Base-by-base conservation (phyloP, 2,113 vertebrate genomes). In the Sphyrna mokarran region DNA sequence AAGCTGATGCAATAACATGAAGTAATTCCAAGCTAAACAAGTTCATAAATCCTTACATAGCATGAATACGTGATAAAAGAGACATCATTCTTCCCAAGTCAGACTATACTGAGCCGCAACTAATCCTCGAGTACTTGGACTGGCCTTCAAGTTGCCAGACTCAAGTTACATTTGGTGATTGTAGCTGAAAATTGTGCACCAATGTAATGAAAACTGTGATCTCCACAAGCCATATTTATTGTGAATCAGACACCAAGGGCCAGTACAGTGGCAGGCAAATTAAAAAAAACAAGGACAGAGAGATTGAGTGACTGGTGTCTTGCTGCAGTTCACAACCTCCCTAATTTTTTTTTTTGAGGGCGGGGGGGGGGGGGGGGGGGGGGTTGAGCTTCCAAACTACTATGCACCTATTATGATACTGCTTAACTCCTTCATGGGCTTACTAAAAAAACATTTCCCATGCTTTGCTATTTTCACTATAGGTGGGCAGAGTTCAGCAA, bases 1-100 rank as follows among this genome's bases (percentile, higher is more conserved):
- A 91, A 9, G 14, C 63, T 37, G 33, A 66, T 18, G 23, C 29
- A 58, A n/a, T 33, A 58, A 66, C 18, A 66, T n/a, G 5, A 66
- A 66, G n/a, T 91, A 61, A 37, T 61, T 90, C 87, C 87, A 63
- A 90, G 33, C 87, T 90, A 61, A 89, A 89, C 54, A 89, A 89
- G 16, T 89, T 58, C 26, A 61, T 43, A 48, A 54, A 89, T 89
- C 54, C 48, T 54, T 7, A 10, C 20, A 23, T 9, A 89, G 43
- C 23, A 11, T 13, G 1, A 89, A 1, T 23, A 61, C 48, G 16
- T 58, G 43, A 58, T 89, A 54, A 58, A 89, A 58, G 54, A 89
- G 33, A 3, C 16, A 33, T 33, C 6, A 43, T 86, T 40, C 37
- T 48, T 14, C 37, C 83, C 7, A 40, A 86, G 40, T 58, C 86